Evolutionary conservation across 2,113 vertebrate genomes (phyloP).

Genomic region (Burhinus oedicnemus): DNA sequence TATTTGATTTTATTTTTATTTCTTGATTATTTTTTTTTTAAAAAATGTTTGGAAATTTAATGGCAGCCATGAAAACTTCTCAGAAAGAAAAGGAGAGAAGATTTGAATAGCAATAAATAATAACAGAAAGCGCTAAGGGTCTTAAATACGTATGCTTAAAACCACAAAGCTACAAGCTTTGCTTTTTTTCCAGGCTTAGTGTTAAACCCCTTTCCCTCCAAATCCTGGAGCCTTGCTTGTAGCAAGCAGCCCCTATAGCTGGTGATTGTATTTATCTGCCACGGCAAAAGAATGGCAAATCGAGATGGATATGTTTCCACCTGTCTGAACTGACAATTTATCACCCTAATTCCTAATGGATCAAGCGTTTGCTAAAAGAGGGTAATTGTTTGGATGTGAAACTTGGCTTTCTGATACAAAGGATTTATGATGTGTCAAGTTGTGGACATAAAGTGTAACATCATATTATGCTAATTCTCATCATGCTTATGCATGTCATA

Average conservation of each 20-base stretch:
- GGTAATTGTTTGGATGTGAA: slow-evolving; percentile 13
- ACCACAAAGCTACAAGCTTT: neutral
- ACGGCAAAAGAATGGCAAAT: neutral
- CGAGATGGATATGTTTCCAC: neutral
- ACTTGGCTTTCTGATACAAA: neutral
- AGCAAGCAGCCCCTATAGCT: neutral
- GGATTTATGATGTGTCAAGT: neutral
- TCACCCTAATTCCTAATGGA: neutral
- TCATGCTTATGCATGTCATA: neutral
- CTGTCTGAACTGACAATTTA: neutral
- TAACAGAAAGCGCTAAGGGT: neutral
- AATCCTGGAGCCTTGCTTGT: neutral
- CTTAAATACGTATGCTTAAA: neutral
- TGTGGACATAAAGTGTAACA: neutral
- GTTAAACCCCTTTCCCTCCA: neutral
- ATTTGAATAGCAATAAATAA: neutral
- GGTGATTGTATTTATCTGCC: neutral
- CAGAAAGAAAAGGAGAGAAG: neutral
- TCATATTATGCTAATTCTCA: neutral
- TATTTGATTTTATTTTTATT: neutral
- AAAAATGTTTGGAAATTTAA: neutral
- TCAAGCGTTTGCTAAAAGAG: slow-evolving; percentile 3
- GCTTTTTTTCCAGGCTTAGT: neutral
- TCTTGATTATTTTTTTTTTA: neutral
- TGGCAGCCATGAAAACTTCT: neutral